Evolutionary conservation across 2,113 vertebrate species (phyloP).

Genomic region (Passer domesticus): DNA sequence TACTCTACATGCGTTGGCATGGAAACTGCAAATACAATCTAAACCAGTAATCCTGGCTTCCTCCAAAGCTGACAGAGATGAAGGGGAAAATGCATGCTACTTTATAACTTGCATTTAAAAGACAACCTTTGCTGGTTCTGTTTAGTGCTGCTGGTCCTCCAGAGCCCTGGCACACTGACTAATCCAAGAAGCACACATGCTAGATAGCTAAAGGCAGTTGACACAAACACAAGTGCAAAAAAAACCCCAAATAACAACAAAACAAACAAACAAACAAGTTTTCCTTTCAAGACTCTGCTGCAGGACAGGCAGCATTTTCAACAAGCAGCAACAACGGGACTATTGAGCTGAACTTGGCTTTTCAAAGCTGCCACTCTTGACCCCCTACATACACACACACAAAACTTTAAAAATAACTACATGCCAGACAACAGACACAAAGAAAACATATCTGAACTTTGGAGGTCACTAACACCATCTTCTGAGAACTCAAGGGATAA

Average conservation of each 20-base stretch:
- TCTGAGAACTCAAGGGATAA: neutral
- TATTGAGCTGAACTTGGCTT: neutral
- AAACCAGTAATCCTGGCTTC: neutral
- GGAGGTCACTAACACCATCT: neutral
- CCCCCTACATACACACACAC: neutral
- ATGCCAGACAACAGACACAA: neutral
- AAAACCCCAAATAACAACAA: neutral
- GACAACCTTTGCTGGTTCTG: neutral
- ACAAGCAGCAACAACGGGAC: neutral
- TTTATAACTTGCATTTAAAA: neutral
- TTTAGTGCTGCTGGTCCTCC: neutral
- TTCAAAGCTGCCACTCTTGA: slow-evolving; percentile 3
- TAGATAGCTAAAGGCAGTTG: neutral
- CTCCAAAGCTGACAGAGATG: neutral
- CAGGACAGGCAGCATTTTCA: neutral
- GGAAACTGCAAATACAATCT: neutral
- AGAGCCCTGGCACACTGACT: neutral
- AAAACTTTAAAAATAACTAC: neutral
- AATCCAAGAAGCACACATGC: neutral
- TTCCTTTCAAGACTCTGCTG: neutral
- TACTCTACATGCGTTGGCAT: neutral
- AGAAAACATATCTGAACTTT: neutral
- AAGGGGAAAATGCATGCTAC: neutral
- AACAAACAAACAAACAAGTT: neutral
- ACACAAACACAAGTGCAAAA: neutral